phyloP scores from a whole-genome alignment of 2,113 vertebrate genomes.

The Herpetotheres cachinnans region DNA sequence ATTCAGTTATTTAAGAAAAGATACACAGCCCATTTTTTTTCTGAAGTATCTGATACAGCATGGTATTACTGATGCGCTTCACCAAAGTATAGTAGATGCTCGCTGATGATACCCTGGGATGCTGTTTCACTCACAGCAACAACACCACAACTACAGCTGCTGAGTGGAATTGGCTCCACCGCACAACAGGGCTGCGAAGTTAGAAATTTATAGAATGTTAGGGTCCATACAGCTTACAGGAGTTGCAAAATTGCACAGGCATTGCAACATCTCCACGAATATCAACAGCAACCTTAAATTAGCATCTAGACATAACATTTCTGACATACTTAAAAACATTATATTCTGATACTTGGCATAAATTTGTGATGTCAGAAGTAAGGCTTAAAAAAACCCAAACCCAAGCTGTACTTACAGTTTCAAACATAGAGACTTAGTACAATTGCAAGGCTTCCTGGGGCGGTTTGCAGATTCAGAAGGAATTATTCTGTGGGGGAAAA shows the following conservation, averaged over 20 bases:
- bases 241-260: background rate
- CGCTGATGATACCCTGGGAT: background rate
- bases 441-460: conserved; percentile 97
- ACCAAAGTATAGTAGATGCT: background rate
- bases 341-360: background rate
- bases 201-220: background rate
- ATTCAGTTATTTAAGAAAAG: background rate
- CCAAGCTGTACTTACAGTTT: conserved; percentile 88
- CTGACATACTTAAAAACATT: background rate
- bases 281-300: background rate
- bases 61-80: background rate
- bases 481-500: conserved; percentile 70
- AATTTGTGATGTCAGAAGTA: background rate
- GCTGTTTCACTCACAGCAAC: background rate
- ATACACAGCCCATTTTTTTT: background rate
- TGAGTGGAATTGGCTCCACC: background rate
- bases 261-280: background rate
- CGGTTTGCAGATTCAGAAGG: conserved; percentile 89
- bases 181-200: background rate
- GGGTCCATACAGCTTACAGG: background rate
- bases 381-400: background rate
- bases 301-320: background rate
- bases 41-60: background rate
- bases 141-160: background rate
- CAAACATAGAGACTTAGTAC: conserved; percentile 97